phyloP scores from a whole-genome alignment of 1,140 invertebrate genomes.

The Bombyx mori region ASM3026992v2 NC_085133.1:9862501-9863000 shows the following conservation, averaged over 20 bases:
- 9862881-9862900: constrained; percentile 91
- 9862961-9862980: constrained; percentile 73
- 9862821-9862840: constrained; percentile 86
- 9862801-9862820: constrained; percentile 89
- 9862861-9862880: constrained; percentile 94
- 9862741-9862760: background rate
- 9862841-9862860: constrained; percentile 89
- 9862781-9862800: constrained; percentile 80
- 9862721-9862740: background rate
- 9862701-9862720: background rate
- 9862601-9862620: no score
- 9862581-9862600: no score
- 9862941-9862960: constrained; percentile 92
- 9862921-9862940: constrained; percentile 92
- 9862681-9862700: constrained; percentile 88
- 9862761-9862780: constrained; percentile 8
- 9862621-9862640: constrained; percentile 82
- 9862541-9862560: no score
- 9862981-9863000: no score
- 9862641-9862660: constrained; percentile 84
- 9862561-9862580: no score
- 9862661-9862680: constrained; percentile 89
- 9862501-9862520: no score
- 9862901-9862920: constrained; percentile 82
- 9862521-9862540: no score